These are phyloP conservation scores for Pammene aurita DNA, from an alignment of 2,888 invertebrate species.

Conservation along the genomic window DNA sequence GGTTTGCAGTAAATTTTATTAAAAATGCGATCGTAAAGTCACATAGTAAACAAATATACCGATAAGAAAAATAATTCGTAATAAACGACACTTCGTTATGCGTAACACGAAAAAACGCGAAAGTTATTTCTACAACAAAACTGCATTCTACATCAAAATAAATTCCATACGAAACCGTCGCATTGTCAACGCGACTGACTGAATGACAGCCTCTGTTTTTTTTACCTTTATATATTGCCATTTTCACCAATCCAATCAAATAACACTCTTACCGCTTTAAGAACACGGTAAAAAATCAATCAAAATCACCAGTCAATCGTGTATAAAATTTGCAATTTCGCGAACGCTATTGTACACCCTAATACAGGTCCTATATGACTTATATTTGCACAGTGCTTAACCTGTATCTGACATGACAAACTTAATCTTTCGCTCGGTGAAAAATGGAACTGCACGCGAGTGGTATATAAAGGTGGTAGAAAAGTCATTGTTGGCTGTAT, in stretches of 20 bases:
- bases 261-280: slow-evolving; percentile 13
- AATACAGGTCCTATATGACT: slow-evolving; percentile 29
- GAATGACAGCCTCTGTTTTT: slow-evolving; percentile 36
- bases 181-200: slow-evolving; percentile 34
- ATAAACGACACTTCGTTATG: slow-evolving; percentile 13
- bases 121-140: slow-evolving; percentile 28
- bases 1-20: neutral
- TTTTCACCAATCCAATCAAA: slow-evolving; percentile 14
- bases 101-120: slow-evolving; percentile 2
- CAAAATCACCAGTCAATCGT: slow-evolving; percentile 2
- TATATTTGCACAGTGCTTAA: slow-evolving; percentile 38
- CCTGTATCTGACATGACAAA: slow-evolving; percentile 27
- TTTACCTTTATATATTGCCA: slow-evolving; percentile 24
- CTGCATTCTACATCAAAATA: slow-evolving; percentile 19
- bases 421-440: slow-evolving; percentile 13
- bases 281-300: slow-evolving; percentile 16
- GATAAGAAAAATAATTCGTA: slow-evolving; percentile 8
- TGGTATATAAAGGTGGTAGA: slow-evolving; percentile 1
- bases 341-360: slow-evolving; percentile 22
- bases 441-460: slow-evolving; percentile 16
- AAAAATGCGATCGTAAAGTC: slow-evolving; percentile 3
- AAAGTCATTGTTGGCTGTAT: neutral
- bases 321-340: slow-evolving; percentile 12
- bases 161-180: slow-evolving; percentile 32
- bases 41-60: neutral